Conservation (phyloP, 2,888 invertebrate species). For the Pheosia gnoma region DNA sequence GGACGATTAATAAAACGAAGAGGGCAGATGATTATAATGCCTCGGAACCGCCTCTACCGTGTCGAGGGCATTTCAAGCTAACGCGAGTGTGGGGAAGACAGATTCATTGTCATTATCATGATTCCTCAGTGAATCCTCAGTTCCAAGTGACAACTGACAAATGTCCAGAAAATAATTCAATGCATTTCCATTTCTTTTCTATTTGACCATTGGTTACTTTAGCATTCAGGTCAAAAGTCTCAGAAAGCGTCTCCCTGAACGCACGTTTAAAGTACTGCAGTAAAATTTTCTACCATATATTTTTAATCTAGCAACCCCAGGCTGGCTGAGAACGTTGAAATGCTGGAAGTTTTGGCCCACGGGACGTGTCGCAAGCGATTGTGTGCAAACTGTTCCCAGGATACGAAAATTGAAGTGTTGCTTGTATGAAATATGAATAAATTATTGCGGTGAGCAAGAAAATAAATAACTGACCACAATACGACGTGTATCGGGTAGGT, state of each 20-base stretch:
- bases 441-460: neutral
- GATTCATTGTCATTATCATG: neutral
- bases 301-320: neutral
- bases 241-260: too few species aligned
- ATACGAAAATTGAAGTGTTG: neutral
- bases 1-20: neutral
- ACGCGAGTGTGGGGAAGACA: neutral
- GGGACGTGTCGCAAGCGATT: neutral
- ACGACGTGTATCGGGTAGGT: neutral
- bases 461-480: neutral
- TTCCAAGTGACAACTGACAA: too few species aligned
- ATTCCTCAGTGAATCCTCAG: too few species aligned
- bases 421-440: conserved; percentile 2
- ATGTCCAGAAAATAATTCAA: too few species aligned
- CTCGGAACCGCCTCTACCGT: neutral
- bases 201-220: too few species aligned
- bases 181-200: too few species aligned
- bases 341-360: neutral
- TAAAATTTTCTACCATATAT: neutral
- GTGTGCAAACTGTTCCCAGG: conserved; percentile 3
- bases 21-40: neutral
- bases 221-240: too few species aligned
- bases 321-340: neutral
- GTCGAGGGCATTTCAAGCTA: neutral
- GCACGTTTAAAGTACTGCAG: neutral